Evolutionary conservation across 1,140 invertebrate species (phyloP), one percentile per base, ranked within the genome.

Genomic region (Pollicipes pollicipes): DNA sequence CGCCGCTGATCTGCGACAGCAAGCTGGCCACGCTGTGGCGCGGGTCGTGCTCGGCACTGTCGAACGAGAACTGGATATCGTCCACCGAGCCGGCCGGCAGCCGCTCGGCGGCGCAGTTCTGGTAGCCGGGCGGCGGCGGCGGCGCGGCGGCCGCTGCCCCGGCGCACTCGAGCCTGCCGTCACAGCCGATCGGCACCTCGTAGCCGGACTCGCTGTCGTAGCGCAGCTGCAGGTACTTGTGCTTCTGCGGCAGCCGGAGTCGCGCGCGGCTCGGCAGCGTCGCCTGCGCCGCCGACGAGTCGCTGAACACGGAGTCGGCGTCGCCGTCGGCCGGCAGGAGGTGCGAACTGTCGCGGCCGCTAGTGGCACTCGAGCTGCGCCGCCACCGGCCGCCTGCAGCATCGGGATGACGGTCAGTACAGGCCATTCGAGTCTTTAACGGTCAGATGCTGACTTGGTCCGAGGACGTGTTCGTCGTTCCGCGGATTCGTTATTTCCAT

Each of bases 231-330:
- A 31, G 35, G 35, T 32, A 31, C 10, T 21, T 68, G 35, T 31
- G 35, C 35, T 24, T 10, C 10, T 68, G 67, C 67, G 30, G 67
- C 2, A 37, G 67, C 17, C 35, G 30, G 10, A 37, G 35, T 2
- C 67, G 67, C 67, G 67, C 35, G 10, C 30, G 67, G 35, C 30
- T 32, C 67, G 67, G 67, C 35, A 37, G 30, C 45, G 45, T 58
- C 10, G 45, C 45, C 45, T 58, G 45, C 45, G 45, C 45, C 45
- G 45, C 45, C 17, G 45, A 58, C 45, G 45, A 58, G 45, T 58
- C 45, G 45, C 45, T 58, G 45, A 58, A 58, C 45, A 58, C 45
- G 45, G 45, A 58, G 45, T 58, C 45, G 45, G 13, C 17, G 45
- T 58, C 45, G 45, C 45, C 45, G 45, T 58, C 45, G 21, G 45